phyloP scores from a whole-genome alignment of 2,888 invertebrate genomes.

The Hypolimnas misippus region DNA sequence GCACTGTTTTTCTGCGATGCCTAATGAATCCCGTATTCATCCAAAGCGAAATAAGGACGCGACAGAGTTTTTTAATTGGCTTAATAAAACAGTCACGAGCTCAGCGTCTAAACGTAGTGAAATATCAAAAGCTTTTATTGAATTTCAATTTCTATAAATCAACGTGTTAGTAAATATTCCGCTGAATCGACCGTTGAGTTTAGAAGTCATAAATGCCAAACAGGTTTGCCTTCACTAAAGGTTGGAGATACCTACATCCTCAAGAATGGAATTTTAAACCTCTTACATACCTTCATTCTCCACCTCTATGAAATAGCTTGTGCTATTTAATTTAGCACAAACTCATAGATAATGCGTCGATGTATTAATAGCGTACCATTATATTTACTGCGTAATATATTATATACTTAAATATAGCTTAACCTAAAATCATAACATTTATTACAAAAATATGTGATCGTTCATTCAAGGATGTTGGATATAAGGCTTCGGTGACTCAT shows the following conservation, averaged over 20 bases:
- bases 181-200: slow-evolving; percentile 7
- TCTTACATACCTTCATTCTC: slow-evolving; percentile 2
- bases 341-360: neutral
- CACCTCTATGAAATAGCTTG: neutral
- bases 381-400: too few species aligned
- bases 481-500: slow-evolving; percentile 28
- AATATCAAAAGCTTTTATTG: neutral
- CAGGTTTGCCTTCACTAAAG: slow-evolving; percentile 58
- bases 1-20: slow-evolving; percentile 30
- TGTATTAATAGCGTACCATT: too few species aligned
- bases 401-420: too few species aligned
- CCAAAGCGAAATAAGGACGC: slow-evolving; percentile 21
- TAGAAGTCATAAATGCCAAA: slow-evolving; percentile 45
- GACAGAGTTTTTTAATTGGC: slow-evolving; percentile 25
- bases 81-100: slow-evolving; percentile 6
- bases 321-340: neutral
- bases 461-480: slow-evolving; percentile 34
- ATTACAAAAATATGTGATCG: slow-evolving; percentile 35
- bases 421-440: neutral
- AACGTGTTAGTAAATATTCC: neutral
- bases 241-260: slow-evolving; percentile 29
- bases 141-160: neutral
- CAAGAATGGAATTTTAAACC: slow-evolving; percentile 26
- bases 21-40: slow-evolving; percentile 33
- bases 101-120: neutral